Evolutionary conservation across 1,140 invertebrate species (phyloP).

Genomic region (Trinorchestia longiramus): DNA sequence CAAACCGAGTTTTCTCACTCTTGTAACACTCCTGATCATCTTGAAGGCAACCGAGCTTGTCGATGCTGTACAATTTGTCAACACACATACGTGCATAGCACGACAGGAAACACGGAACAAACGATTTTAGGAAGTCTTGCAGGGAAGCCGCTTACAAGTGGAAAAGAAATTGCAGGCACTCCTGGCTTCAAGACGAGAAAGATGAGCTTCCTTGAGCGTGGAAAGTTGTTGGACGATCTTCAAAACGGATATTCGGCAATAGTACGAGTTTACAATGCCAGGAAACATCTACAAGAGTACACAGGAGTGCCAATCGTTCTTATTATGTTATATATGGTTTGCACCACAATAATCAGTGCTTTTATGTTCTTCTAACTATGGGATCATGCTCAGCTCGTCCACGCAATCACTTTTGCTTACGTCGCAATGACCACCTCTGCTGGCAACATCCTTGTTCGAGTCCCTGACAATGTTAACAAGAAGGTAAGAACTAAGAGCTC

Average conservation of each 20-base stretch:
- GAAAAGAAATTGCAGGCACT: not conserved
- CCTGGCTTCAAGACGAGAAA: not conserved
- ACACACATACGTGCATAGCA: not conserved
- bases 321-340: constrained; percentile 25
- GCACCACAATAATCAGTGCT: not conserved
- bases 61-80: not conserved
- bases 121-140: not conserved
- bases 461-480: not conserved
- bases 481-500: not conserved
- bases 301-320: constrained; percentile 13
- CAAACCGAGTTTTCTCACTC: not conserved
- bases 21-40: not conserved
- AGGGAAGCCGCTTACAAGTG: not conserved
- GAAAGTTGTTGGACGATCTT: not conserved
- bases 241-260: not conserved
- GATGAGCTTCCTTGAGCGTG: not conserved
- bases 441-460: not conserved
- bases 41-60: not conserved
- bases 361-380: not conserved
- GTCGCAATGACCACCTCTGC: not conserved
- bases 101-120: not conserved
- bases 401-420: not conserved
- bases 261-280: not conserved
- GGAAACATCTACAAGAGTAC: not conserved
- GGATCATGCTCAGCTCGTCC: not conserved